These are phyloP conservation scores for Amyelois transitella DNA, from an alignment of 1,140 invertebrate species.

Conservation along the genomic window DNA sequence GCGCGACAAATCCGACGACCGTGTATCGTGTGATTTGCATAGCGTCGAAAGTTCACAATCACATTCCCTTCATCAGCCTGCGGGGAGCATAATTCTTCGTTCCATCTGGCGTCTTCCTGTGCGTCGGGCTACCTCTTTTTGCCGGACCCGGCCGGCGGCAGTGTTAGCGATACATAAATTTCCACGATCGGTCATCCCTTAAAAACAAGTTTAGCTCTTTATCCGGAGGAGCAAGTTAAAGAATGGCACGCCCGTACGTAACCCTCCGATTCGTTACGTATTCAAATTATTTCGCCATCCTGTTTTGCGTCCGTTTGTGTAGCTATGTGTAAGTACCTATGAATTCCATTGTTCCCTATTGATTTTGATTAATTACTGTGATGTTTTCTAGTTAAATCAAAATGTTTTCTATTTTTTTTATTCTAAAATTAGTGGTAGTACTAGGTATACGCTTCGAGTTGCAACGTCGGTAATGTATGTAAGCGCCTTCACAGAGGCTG, in stretches of 20 bases:
- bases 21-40: constrained; percentile 72
- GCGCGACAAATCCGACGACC: constrained; percentile 36
- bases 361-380: constrained; percentile 43
- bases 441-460: not conserved
- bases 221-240: constrained; percentile 65
- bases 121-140: constrained; percentile 64
- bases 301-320: constrained; percentile 63
- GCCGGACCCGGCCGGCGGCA: constrained; percentile 57
- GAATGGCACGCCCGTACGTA: constrained; percentile 63
- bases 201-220: constrained; percentile 74
- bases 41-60: constrained; percentile 72
- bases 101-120: constrained; percentile 68
- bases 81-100: constrained; percentile 68
- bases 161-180: constrained; percentile 71
- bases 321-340: constrained; percentile 41
- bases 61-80: constrained; percentile 73
- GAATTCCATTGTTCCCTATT: constrained; percentile 37
- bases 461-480: not conserved
- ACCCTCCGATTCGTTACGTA: constrained; percentile 71
- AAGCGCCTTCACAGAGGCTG: not conserved
- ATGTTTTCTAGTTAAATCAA: constrained; percentile 10
- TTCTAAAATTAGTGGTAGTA: constrained; percentile 8
- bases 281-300: constrained; percentile 71
- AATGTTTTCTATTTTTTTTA: not conserved
- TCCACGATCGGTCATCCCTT: constrained; percentile 71